phyloP scores from a whole-genome alignment of 1,140 invertebrate genomes.

The Heliconius congener region DNA sequence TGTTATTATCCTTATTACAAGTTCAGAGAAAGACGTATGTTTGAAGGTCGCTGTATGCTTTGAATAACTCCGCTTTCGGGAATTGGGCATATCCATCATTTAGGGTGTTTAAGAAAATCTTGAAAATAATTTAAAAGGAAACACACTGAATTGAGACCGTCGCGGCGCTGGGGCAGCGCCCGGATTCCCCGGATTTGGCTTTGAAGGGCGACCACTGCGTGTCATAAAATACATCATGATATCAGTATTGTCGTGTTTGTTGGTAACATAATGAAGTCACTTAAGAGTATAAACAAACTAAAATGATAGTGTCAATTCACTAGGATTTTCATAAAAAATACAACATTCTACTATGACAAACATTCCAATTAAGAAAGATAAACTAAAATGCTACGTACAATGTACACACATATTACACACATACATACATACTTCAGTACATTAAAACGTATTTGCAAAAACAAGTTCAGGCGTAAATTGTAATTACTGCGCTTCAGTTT shows the following conservation, averaged over 20 bases:
- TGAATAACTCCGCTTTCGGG: constrained; percentile 22
- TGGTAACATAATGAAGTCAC: too few species aligned
- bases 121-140: not conserved
- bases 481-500: constrained; percentile 14
- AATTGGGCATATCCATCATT: constrained; percentile 10
- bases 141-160: not conserved
- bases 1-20: constrained; percentile 16
- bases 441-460: not conserved
- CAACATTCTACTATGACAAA: too few species aligned
- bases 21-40: constrained; percentile 21
- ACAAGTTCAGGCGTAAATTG: constrained; percentile 10
- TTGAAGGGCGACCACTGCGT: too few species aligned
- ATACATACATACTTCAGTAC: not conserved
- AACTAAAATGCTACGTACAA: not conserved
- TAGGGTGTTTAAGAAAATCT: not conserved
- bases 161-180: too few species aligned
- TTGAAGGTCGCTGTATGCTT: constrained; percentile 13
- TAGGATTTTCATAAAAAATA: too few species aligned
- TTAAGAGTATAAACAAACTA: too few species aligned
- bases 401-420: not conserved
- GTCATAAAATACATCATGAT: too few species aligned
- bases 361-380: too few species aligned
- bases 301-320: too few species aligned
- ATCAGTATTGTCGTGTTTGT: too few species aligned
- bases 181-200: too few species aligned